A percentile compares a stretch with the other conserved stretches of the same genome.
These are phyloP conservation scores for Battus philenor DNA, from an alignment of 1,140 invertebrate species.

Conservation along the genomic window DNA sequence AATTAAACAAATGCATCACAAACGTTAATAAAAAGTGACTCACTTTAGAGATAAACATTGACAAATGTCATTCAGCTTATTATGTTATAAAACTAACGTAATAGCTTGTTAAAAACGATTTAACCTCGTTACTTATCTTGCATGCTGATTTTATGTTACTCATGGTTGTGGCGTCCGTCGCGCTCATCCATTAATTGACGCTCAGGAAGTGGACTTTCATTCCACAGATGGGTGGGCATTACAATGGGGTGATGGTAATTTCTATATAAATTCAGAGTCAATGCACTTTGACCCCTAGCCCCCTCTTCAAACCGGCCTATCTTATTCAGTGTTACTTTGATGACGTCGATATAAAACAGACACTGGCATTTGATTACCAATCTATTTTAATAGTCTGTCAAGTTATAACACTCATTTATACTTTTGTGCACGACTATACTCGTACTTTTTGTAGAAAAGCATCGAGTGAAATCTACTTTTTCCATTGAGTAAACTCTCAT, in stretches of 20 bases:
- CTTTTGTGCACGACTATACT: too few species aligned
- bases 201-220: constrained; percentile 58
- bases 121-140: constrained; percentile 10
- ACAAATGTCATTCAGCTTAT: constrained; percentile 1
- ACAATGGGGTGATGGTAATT: constrained; percentile 36
- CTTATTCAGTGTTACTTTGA: background rate
- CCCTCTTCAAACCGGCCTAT: constrained; percentile 11
- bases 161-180: constrained; percentile 20
- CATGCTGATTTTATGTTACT: constrained; percentile 13
- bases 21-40: too few species aligned
- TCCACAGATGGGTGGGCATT: constrained; percentile 46
- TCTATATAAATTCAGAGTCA: constrained; percentile 17
- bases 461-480: too few species aligned
- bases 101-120: constrained; percentile 13
- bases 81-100: constrained; percentile 13
- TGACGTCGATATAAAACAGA: constrained; percentile 14
- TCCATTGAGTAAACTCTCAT: too few species aligned
- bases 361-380: constrained; percentile 3
- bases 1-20: too few species aligned
- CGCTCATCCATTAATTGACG: constrained; percentile 53
- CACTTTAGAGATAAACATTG: too few species aligned
- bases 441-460: too few species aligned
- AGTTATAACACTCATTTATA: constrained; percentile 4
- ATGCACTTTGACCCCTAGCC: constrained; percentile 11
- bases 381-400: constrained; percentile 3